Evolutionary conservation across 2,888 invertebrate genomes (phyloP).

Genomic region (Cecidostiba fungosa): DNA sequence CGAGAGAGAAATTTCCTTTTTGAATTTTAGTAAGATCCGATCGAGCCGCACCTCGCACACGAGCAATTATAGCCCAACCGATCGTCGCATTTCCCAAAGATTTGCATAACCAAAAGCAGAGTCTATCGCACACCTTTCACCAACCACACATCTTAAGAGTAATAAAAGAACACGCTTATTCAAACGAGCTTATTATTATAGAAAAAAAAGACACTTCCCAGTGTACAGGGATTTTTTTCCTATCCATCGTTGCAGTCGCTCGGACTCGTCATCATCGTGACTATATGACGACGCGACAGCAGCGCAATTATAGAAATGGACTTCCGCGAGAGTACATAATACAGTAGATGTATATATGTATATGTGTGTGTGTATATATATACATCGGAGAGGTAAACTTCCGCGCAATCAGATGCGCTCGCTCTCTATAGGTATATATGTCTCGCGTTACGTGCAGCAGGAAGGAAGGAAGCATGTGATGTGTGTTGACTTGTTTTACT

Average conservation of each 20-base stretch:
- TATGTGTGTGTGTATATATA: not conserved
- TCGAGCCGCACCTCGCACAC: not conserved
- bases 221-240: not conserved
- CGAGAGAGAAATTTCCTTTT: conserved; percentile 7
- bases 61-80: not conserved
- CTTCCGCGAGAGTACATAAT: not conserved
- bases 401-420: conserved; percentile 52
- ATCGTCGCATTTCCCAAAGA: not conserved
- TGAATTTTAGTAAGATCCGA: not conserved
- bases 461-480: not conserved
- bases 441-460: not conserved
- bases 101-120: not conserved
- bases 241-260: not conserved
- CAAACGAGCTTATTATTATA: not conserved
- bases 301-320: not conserved
- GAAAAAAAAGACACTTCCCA: not conserved
- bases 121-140: not conserved
- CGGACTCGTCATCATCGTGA: not conserved
- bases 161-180: not conserved
- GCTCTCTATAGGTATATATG: not conserved
- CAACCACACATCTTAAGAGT: not conserved
- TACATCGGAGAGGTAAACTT: not conserved
- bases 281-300: not conserved
- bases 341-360: no score
- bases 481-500: not conserved